Evolutionary conservation across 2,113 vertebrate species (phyloP).

Genomic region (Microtus oregoni): DNA sequence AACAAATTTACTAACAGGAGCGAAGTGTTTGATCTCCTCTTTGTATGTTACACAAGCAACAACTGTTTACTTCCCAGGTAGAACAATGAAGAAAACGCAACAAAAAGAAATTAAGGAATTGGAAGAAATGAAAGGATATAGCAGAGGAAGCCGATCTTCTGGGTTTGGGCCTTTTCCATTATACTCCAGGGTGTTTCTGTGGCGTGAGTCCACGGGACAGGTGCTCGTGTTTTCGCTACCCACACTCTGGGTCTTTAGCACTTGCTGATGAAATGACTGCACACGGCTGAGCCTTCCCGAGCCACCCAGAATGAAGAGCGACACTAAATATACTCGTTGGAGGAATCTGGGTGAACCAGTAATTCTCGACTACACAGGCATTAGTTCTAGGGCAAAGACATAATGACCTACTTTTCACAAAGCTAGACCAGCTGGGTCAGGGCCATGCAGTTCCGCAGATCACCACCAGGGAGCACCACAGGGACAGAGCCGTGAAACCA

Average conservation of each 20-base stretch:
- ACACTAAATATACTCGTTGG: background rate
- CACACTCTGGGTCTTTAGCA: background rate
- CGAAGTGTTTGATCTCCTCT: background rate
- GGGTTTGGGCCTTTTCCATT: background rate
- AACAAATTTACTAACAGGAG: background rate
- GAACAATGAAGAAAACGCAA: background rate
- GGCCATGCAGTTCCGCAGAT: background rate
- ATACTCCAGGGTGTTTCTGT: background rate
- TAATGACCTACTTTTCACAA: background rate
- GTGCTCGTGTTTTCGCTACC: too few relatives aligned
- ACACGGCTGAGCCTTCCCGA: background rate
- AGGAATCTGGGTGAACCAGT: background rate
- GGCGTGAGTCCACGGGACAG: background rate
- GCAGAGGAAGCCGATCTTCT: background rate
- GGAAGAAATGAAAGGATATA: background rate
- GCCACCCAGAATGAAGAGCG: background rate
- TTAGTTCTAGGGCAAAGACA: background rate
- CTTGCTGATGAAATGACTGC: background rate
- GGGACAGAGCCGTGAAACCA: background rate
- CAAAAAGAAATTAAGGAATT: background rate
- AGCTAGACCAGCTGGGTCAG: background rate
- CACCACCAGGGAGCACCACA: constrained; percentile 50
- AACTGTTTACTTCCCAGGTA: background rate
- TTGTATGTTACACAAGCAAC: background rate
- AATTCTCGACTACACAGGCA: background rate